These are phyloP conservation scores for Drosophila mimica DNA, from an alignment of 2,888 invertebrate genomes.

Conservation along the genomic window DNA sequence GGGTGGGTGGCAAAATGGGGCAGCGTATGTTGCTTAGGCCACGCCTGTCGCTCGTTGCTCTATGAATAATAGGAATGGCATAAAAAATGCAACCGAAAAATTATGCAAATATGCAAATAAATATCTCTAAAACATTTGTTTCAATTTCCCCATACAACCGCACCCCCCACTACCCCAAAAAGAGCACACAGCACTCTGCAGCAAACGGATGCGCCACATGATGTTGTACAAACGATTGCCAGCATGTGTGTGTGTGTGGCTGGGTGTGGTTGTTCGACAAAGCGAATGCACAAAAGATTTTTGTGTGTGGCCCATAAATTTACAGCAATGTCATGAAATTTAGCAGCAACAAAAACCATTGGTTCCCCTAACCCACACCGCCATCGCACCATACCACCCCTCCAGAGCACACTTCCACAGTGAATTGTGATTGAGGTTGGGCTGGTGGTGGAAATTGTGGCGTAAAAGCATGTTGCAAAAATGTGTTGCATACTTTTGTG, in stretches of 20 bases:
- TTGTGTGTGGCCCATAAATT: slow-evolving; percentile 68
- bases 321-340: slow-evolving; percentile 70
- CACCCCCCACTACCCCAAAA: neutral
- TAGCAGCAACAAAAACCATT: slow-evolving; percentile 33
- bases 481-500: slow-evolving; percentile 71
- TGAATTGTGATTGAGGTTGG: slow-evolving; percentile 22
- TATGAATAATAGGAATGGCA: slow-evolving; percentile 59
- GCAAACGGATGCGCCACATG: slow-evolving; percentile 56
- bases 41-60: slow-evolving; percentile 35
- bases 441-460: slow-evolving; percentile 12
- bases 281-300: slow-evolving; percentile 66
- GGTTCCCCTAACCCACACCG: neutral
- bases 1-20: neutral
- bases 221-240: slow-evolving; percentile 65
- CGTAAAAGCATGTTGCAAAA: slow-evolving; percentile 45
- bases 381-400: neutral
- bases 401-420: neutral
- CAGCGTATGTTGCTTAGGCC: neutral
- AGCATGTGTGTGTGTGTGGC: slow-evolving; percentile 9
- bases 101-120: slow-evolving; percentile 77
- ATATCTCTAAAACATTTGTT: slow-evolving; percentile 79
- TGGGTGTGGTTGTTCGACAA: slow-evolving; percentile 25
- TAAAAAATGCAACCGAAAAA: slow-evolving; percentile 64
- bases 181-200: neutral
- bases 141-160: slow-evolving; percentile 55